These are phyloP conservation scores for Crematogaster levior DNA, from an alignment of 2,888 invertebrate species.

Conservation along the genomic window DNA sequence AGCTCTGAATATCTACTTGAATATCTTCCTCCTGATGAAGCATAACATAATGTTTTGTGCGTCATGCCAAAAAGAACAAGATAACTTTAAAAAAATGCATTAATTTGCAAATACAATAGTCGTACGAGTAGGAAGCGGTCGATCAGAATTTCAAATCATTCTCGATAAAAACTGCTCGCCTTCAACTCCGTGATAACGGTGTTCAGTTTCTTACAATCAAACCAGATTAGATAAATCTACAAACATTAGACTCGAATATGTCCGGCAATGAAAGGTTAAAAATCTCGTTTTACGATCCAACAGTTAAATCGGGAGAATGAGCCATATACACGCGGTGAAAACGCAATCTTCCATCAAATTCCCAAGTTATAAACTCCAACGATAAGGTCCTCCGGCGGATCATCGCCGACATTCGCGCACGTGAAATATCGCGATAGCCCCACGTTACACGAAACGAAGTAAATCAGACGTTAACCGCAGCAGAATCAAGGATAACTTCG, in stretches of 20 bases:
- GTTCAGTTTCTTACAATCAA: background rate
- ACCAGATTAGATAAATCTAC: background rate
- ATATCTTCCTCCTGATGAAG: background rate
- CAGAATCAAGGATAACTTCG: background rate
- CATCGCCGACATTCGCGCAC: constrained; percentile 4
- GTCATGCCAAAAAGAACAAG: background rate
- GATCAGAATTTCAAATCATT: constrained; percentile 16
- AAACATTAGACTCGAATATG: background rate
- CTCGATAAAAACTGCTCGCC: constrained; percentile 4
- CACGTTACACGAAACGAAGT: background rate
- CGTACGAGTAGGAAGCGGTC: background rate
- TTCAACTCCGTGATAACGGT: background rate
- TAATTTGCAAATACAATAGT: background rate
- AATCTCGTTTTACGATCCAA: background rate
- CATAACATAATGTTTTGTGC: too few species aligned
- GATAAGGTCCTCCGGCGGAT: constrained; percentile 8
- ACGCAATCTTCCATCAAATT: background rate
- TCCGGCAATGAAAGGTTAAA: too few species aligned
- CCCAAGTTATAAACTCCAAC: constrained; percentile 5
- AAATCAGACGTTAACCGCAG: constrained; percentile 22
- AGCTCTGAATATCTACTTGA: background rate
- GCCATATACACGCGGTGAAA: background rate
- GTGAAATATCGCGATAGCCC: constrained; percentile 1
- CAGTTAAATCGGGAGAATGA: background rate
- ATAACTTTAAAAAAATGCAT: background rate